A percentile compares a stretch with the other conserved stretches of the same genome.
These are phyloP conservation scores for Aegypius monachus DNA, from an alignment of 2,113 vertebrate species.

Conservation along the genomic window DNA sequence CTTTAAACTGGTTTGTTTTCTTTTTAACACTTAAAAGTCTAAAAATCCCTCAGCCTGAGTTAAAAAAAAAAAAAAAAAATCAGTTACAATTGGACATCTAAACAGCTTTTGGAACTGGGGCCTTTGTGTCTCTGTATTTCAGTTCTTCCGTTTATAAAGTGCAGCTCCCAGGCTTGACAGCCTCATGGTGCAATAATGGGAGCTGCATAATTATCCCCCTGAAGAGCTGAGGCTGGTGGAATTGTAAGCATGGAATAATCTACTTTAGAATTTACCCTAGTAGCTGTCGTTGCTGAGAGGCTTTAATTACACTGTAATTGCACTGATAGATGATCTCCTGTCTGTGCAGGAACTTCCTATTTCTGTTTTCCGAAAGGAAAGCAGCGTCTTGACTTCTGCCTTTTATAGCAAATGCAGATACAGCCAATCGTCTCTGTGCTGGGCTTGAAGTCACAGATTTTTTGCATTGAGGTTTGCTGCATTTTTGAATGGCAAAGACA, in stretches of 20 bases:
- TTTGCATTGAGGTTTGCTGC: not conserved
- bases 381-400: not conserved
- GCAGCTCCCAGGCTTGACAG: constrained; percentile 14
- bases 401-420: not conserved
- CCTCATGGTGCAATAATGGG: not conserved
- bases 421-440: not conserved
- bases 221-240: constrained; percentile 40
- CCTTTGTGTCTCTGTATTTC: constrained; percentile 27
- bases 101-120: not conserved
- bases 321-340: constrained; percentile 37
- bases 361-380: not conserved
- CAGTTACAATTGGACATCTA: not conserved
- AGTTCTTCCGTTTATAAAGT: not conserved
- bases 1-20: not conserved
- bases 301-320: constrained; percentile 53
- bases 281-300: constrained; percentile 40
- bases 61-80: not conserved
- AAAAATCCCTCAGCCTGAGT: not conserved
- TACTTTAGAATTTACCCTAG: constrained; percentile 7
- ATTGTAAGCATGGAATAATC: constrained; percentile 37
- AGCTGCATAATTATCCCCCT: constrained; percentile 51
- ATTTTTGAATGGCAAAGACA: not conserved
- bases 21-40: not conserved
- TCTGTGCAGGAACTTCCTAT: constrained; percentile 28
- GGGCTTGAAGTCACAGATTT: not conserved